Evolutionary conservation across 2,888 invertebrate species (phyloP).

Genomic region (Coecobrya sp.): DNA sequence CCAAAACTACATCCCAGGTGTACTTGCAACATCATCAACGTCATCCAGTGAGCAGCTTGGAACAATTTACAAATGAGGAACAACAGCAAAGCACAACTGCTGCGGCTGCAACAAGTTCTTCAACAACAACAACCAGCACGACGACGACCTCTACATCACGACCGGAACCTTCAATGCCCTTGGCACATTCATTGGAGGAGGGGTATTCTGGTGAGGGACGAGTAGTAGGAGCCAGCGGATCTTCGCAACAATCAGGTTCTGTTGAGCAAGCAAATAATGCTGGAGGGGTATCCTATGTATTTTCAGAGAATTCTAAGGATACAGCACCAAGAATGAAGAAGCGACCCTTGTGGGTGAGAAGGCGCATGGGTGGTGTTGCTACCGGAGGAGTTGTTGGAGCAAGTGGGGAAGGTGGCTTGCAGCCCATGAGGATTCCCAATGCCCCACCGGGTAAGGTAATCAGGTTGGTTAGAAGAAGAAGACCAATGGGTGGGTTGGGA

Average conservation of each 20-base stretch:
- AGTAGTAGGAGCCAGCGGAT: not conserved
- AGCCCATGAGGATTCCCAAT: conserved; percentile 59
- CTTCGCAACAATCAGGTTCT: conserved; percentile 48
- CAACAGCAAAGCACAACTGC: conserved; percentile 11
- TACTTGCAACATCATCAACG: conserved; percentile 77
- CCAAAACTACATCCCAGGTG: conserved; percentile 36
- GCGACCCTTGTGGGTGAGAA: conserved; percentile 82
- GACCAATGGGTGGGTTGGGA: conserved; percentile 61
- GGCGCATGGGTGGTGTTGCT: conserved; percentile 63
- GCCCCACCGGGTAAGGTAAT: conserved; percentile 82
- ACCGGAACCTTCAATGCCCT: conserved; percentile 27
- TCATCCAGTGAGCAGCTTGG: conserved; percentile 77
- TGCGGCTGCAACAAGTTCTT: not conserved
- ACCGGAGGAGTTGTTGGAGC: conserved; percentile 15
- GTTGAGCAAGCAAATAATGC: conserved; percentile 12
- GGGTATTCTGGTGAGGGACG: not conserved
- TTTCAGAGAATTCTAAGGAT: conserved; percentile 71
- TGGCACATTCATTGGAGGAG: conserved; percentile 43
- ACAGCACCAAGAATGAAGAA: conserved; percentile 50
- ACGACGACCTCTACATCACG: conserved; percentile 62
- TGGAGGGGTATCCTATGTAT: conserved; percentile 68
- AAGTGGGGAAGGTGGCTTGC: conserved; percentile 65
- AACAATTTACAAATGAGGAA: conserved; percentile 57
- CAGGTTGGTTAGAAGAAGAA: conserved; percentile 82
- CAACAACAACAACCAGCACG: conserved; percentile 64